phyloP scores from a whole-genome alignment of 2,797 vertebrate genomes.

The Lateolabrax maculatus region DNA sequence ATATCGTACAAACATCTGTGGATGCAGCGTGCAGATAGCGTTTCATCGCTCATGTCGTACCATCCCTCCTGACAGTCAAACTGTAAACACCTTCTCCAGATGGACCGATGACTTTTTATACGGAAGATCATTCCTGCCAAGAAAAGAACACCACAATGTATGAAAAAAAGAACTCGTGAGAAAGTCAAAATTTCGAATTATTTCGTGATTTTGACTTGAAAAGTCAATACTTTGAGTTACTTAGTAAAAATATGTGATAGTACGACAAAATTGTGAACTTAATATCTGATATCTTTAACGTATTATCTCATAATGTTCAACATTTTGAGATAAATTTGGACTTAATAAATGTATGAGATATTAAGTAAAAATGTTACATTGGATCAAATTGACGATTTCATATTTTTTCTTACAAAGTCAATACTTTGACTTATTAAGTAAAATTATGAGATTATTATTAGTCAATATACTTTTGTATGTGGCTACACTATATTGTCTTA shows the following conservation, averaged over 20 bases:
- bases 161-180: background rate
- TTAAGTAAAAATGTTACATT: no score
- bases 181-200: background rate
- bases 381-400: no score
- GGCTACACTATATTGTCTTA: no score
- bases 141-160: background rate
- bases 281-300: no score
- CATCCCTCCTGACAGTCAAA: slow-evolving; percentile 58
- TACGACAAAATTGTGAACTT: no score
- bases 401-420: no score
- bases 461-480: no score
- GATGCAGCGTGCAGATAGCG: slow-evolving; percentile 47
- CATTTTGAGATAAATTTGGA: no score
- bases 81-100: slow-evolving; percentile 74
- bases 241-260: background rate
- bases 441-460: no score
- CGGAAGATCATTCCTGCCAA: slow-evolving; percentile 5
- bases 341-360: no score
- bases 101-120: slow-evolving; percentile 21
- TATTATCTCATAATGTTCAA: no score
- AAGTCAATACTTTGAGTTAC: background rate
- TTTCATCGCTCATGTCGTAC: slow-evolving; percentile 70
- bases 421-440: background rate
- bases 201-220: no score
- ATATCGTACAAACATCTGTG: slow-evolving; percentile 75